Evolutionary conservation across 2,888 invertebrate genomes (phyloP).

Genomic region (Ptychoptera contaminata): DNA sequence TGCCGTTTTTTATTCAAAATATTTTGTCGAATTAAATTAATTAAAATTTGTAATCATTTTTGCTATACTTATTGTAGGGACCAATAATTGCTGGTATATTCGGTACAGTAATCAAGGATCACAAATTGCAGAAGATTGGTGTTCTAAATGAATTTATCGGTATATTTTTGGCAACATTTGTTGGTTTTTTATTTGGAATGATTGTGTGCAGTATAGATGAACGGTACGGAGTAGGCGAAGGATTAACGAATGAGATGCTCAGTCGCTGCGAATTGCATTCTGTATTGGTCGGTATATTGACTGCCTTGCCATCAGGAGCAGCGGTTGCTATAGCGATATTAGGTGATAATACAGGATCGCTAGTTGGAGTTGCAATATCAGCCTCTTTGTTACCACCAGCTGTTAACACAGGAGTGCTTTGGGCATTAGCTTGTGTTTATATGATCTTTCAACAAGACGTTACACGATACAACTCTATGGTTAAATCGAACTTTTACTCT

Average conservation of each 20-base stretch:
- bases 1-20: no score
- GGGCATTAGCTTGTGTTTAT: conserved; percentile 44
- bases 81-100: conserved; percentile 64
- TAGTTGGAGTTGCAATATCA: conserved; percentile 70
- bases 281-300: conserved; percentile 50
- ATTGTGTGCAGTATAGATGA: conserved; percentile 39
- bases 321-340: conserved; percentile 61
- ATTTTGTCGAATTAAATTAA: no score
- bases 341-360: conserved; percentile 61
- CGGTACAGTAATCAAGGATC: conserved; percentile 52
- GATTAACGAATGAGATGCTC: conserved; percentile 51
- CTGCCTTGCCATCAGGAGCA: conserved; percentile 64
- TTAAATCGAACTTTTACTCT: conserved; percentile 37
- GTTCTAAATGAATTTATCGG: conserved; percentile 51
- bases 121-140: conserved; percentile 44
- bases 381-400: conserved; percentile 66
- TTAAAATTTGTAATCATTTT: no score
- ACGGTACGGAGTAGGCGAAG: conserved; percentile 39
- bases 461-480: conserved; percentile 27
- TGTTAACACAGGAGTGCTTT: conserved; percentile 56
- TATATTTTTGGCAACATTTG: conserved; percentile 43
- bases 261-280: conserved; percentile 47
- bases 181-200: conserved; percentile 53
- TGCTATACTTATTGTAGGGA: conserved; percentile 44
- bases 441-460: conserved; percentile 33